Conservation (phyloP, 2,888 invertebrate species). For the Agapetus fuscipes region DNA sequence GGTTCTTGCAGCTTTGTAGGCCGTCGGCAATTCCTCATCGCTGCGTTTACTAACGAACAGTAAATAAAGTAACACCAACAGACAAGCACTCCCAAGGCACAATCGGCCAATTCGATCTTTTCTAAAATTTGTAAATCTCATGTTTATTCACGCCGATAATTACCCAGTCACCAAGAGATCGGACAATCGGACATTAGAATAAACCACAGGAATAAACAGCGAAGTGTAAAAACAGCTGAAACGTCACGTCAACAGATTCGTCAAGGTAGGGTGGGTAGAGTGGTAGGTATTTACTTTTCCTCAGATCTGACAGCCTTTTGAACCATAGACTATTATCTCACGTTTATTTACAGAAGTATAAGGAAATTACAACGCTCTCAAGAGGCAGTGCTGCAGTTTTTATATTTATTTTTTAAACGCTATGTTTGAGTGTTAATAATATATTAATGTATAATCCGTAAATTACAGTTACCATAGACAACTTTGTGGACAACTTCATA, state of each 20-base stretch:
- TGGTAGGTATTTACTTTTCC: too few species aligned
- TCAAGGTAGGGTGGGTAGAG: neutral
- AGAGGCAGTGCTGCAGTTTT: too few species aligned
- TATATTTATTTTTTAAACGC: too few species aligned
- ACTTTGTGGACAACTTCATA: neutral
- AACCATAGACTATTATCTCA: too few species aligned
- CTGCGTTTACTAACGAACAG: slow-evolving; percentile 6
- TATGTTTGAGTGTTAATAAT: too few species aligned
- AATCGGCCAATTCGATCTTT: slow-evolving; percentile 10
- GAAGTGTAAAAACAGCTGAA: slow-evolving; percentile 9
- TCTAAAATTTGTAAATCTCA: slow-evolving; percentile 15
- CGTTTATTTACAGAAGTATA: too few species aligned
- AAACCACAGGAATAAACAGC: too few species aligned
- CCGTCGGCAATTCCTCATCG: slow-evolving; percentile 1
- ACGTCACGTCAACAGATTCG: slow-evolving; percentile 11
- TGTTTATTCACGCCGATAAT: slow-evolving; percentile 1
- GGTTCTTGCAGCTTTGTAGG: slow-evolving; percentile 7
- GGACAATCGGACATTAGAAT: too few species aligned
- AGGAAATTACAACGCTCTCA: too few species aligned
- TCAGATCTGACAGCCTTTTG: too few species aligned
- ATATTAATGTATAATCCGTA: too few species aligned
- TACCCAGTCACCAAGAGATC: neutral
- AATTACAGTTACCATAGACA: neutral
- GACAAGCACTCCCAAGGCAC: neutral
- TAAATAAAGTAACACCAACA: slow-evolving; percentile 9